Base-by-base conservation (phyloP, 2,113 vertebrate species). In the Okapia johnstoni region DNA sequence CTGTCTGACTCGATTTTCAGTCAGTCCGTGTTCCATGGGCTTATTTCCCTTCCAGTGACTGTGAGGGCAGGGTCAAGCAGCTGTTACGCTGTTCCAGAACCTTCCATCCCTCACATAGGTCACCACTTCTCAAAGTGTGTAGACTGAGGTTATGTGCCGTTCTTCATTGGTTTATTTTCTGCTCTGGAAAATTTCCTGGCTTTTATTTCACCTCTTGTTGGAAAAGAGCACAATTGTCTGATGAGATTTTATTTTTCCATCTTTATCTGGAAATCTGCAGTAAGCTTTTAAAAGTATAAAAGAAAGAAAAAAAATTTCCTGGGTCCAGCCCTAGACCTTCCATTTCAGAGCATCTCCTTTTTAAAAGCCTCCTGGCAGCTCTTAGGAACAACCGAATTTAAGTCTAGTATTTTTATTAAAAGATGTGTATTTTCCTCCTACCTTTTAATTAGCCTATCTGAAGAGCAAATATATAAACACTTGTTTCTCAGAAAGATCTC, bases 211-310 rank as follows among this genome's bases (percentile, higher is more conserved):
- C 28, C 25, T 48, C 54, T 12, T 36, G 12, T 21, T 54, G 54
- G 43, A 57, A 70, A 76, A 76, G 88, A 86, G 19, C 14, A 10
- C 33, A 17, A 0, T 79, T 52, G 15, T 70, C 33, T 54, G 76
- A 61, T 19, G 3, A 9, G n/a, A 57, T 61, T 84, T 85, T 88
- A 36, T 86, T 90, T n/a, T 52, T 17, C 48, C 17, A 3, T 40
- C 63, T 50, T 58, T 40, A 50, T 52, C 70, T 28, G 17, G 81
- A 63, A 76, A 79, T 77, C 48, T 66, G 25, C 76, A 6, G 89
- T 81, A 52, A 96, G 46, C 54, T 77, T 93, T 93, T 55, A 40
- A 6, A 77, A 63, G 70, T 84, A 48, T 26, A 40, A 87, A 87
- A 23, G 13, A 48, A 70, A 23, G 16, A 52, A 50, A 61, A 77